A percentile compares a stretch with the other conserved stretches of the same genome.
These are phyloP conservation scores for Camptogramma bilineatum DNA, from an alignment of 2,888 invertebrate species.

Conservation along the genomic window DNA sequence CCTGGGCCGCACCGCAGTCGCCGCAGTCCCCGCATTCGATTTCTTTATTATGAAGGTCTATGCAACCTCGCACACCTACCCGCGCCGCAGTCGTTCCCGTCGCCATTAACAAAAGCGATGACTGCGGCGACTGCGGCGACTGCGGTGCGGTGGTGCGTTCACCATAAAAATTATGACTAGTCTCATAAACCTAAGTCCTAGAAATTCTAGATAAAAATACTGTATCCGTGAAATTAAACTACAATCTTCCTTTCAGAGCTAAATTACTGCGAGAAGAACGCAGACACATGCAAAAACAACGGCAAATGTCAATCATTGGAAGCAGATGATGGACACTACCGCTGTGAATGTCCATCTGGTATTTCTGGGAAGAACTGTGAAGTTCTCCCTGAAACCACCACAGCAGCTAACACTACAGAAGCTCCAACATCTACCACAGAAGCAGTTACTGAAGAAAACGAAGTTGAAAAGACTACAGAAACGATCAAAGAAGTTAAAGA, in stretches of 20 bases:
- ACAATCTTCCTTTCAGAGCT: slow-evolving; percentile 83
- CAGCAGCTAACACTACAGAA: slow-evolving; percentile 46
- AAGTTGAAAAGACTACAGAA: slow-evolving; percentile 31
- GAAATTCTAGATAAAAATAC: not conserved
- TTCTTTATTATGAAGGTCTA: no score
- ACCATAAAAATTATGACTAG: not conserved
- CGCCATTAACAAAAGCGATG: no score
- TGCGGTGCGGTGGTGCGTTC: no score
- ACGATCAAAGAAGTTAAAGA: slow-evolving; percentile 27
- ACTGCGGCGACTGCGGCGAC: no score
- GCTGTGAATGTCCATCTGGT: slow-evolving; percentile 91
- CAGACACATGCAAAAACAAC: slow-evolving; percentile 90
- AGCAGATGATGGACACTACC: slow-evolving; percentile 90
- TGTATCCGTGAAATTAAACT: no score
- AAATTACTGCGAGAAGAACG: slow-evolving; percentile 93
- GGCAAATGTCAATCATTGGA: slow-evolving; percentile 92
- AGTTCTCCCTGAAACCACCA: slow-evolving; percentile 72
- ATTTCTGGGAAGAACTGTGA: slow-evolving; percentile 92
- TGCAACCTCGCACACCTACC: no score
- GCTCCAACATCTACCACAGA: slow-evolving; percentile 39
- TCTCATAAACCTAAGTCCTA: not conserved
- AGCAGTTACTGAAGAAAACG: slow-evolving; percentile 14
- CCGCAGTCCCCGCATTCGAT: no score
- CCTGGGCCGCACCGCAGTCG: no score
- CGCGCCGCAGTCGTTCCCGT: no score